Percentiles rank a stretch among this genome's conserved stretches.
Conservation (phyloP, 2,797 vertebrate genomes). For the Fratercula arctica region DNA sequence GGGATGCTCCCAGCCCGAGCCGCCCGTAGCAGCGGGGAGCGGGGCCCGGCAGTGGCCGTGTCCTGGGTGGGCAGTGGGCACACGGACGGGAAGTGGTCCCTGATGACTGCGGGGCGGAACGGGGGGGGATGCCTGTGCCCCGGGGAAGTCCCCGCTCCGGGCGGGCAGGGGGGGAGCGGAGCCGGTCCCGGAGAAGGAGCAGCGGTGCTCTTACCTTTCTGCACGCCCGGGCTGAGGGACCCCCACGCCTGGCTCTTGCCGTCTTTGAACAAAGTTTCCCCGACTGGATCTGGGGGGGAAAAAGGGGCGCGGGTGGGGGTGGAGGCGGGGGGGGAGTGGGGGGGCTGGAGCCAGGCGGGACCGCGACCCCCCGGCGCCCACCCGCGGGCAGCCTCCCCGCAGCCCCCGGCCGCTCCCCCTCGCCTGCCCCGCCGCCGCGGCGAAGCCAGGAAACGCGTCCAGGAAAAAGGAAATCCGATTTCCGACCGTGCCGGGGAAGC, state of each 20-base stretch:
- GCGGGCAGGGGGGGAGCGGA: background rate
- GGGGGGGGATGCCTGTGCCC: background rate
- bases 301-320: conserved; percentile 10
- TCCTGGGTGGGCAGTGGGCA: background rate
- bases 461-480: conserved; percentile 99
- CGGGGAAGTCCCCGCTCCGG: background rate
- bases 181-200: background rate
- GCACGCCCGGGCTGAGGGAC: conserved; percentile 90
- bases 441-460: conserved; percentile 98
- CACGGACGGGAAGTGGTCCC: background rate
- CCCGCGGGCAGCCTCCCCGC: background rate
- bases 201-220: conserved; percentile 88
- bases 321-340: background rate
- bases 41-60: background rate
- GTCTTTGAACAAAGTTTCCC: conserved; percentile 93
- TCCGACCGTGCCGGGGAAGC: conserved; percentile 87
- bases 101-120: background rate
- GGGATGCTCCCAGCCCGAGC: background rate
- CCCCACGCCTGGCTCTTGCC: conserved; percentile 91
- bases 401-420: conserved; percentile 66
- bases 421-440: conserved; percentile 31
- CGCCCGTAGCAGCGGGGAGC: background rate
- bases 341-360: background rate
- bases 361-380: background rate
- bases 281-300: conserved; percentile 86